Conservation (phyloP, 2,113 vertebrate genomes). For the Leuciscus idus region DNA sequence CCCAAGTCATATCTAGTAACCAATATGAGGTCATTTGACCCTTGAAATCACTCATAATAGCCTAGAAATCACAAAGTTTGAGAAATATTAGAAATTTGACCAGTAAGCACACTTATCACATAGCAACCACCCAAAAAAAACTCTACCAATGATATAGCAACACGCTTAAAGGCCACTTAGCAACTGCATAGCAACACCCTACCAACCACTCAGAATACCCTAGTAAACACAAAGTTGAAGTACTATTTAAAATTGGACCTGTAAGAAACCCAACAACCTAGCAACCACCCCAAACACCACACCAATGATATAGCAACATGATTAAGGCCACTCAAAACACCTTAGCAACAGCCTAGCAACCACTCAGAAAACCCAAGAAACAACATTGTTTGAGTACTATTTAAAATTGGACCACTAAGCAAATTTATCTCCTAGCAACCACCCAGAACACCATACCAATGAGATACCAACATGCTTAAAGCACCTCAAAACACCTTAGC, state of each 20-base stretch:
- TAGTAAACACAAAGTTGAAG: no score
- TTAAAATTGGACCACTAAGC: no score
- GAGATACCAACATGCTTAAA: neutral
- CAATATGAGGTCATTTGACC: neutral
- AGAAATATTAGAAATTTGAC: neutral
- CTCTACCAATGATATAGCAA: neutral
- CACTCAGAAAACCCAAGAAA: no score
- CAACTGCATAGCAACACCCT: no score
- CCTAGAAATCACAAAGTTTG: neutral
- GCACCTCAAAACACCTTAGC: neutral
- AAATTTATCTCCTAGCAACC: neutral
- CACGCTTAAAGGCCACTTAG: neutral
- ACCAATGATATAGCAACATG: neutral
- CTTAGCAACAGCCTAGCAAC: neutral
- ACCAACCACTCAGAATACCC: no score
- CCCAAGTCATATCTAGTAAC: neutral
- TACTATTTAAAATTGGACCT: no score
- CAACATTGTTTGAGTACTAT: no score
- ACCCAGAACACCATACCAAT: neutral
- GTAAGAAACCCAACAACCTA: neutral
- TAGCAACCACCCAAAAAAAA: neutral
- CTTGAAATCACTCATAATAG: neutral
- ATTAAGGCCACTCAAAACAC: neutral
- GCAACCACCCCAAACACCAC: neutral
- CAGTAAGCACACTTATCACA: neutral